Evolutionary conservation across 2,113 vertebrate species (phyloP).

Genomic region (Porphyrio hochstetteri): DNA sequence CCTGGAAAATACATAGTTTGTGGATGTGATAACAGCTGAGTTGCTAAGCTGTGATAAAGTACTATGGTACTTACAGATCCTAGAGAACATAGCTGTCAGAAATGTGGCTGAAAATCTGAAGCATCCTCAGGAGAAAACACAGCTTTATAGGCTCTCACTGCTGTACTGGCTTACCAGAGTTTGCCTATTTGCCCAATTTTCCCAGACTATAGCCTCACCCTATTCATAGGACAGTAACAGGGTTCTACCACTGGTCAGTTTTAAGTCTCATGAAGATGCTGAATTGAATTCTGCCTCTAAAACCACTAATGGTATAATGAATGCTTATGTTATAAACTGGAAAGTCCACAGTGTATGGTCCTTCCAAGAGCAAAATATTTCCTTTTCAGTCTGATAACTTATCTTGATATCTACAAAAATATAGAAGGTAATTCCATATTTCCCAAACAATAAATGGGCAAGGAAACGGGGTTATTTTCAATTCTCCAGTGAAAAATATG

Average conservation of each 20-base stretch:
- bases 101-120: not conserved
- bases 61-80: not conserved
- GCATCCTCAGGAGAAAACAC: not conserved
- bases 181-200: not conserved
- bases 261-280: not conserved
- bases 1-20: not conserved
- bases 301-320: not conserved
- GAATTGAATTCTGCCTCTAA: not conserved
- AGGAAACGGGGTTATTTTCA: not conserved
- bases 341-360: not conserved
- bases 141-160: not conserved
- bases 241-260: not conserved
- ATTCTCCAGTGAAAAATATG: not conserved
- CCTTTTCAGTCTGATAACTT: not conserved
- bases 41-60: not conserved
- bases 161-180: not conserved
- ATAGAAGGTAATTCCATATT: not conserved
- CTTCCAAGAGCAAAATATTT: slow-evolving; percentile 15
- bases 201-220: not conserved
- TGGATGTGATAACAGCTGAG: not conserved
- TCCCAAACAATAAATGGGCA: not conserved
- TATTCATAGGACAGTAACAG: not conserved
- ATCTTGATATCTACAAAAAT: not conserved
- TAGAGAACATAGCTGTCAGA: not conserved
- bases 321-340: not conserved